These are phyloP conservation scores for Panorpa germanica DNA, from an alignment of 2,888 invertebrate genomes.

Conservation along the genomic window DNA sequence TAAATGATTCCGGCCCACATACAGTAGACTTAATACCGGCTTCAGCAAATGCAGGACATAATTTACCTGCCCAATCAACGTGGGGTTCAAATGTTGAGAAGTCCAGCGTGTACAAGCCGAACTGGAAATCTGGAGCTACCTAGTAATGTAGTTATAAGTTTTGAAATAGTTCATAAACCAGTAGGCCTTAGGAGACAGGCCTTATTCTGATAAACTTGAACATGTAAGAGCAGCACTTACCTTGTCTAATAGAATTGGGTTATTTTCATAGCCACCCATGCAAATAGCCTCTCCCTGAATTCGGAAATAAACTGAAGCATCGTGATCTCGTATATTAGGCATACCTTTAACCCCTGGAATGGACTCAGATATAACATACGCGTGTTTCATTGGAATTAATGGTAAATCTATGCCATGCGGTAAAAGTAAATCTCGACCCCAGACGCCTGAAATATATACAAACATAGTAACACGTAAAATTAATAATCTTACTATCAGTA, in stretches of 20 bases:
- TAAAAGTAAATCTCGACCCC: conserved; percentile 50
- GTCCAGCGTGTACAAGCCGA: conserved; percentile 71
- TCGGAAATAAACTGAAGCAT: conserved; percentile 62
- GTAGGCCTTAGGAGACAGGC: not conserved
- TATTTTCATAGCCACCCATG: conserved; percentile 75
- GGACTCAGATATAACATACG: conserved; percentile 67
- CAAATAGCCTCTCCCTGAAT: conserved; percentile 67
- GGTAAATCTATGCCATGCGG: conserved; percentile 39
- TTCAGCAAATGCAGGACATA: conserved; percentile 54
- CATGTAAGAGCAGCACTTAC: conserved; percentile 22
- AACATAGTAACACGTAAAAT: no score
- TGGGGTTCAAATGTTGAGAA: conserved; percentile 70
- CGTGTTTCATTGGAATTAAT: conserved; percentile 68
- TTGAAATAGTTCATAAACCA: conserved; percentile 7
- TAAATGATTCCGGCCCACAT: conserved; percentile 84
- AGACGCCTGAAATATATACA: conserved; percentile 62
- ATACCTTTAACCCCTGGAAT: conserved; percentile 53
- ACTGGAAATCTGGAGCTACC: conserved; percentile 45
- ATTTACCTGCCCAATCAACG: conserved; percentile 45
- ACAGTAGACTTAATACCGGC: conserved; percentile 72
- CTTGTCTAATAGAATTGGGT: conserved; percentile 63
- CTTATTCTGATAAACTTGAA: not conserved
- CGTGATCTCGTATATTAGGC: conserved; percentile 77
- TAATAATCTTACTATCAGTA: no score
- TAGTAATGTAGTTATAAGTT: conserved; percentile 3